These are phyloP conservation scores for Maccullochella peelii DNA, from an alignment of 2,113 vertebrate genomes.

Conservation along the genomic window DNA sequence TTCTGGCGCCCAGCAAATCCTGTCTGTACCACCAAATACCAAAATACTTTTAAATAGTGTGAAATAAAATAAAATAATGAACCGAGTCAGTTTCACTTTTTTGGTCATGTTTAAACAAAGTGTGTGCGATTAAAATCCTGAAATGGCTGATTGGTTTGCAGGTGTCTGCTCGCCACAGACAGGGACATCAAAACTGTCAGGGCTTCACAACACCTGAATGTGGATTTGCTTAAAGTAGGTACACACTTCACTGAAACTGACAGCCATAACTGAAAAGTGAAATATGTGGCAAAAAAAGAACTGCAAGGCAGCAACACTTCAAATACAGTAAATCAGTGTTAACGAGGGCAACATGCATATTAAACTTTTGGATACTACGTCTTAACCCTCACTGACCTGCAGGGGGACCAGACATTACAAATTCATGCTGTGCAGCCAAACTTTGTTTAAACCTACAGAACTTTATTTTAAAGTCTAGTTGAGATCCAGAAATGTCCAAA, in stretches of 20 bases:
- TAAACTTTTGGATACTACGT: not conserved
- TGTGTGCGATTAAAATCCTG: not conserved
- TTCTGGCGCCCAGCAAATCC: conserved; percentile 19
- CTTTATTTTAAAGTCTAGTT: not conserved
- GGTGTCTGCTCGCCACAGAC: not conserved
- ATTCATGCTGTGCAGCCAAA: not conserved
- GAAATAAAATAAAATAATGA: too few species aligned
- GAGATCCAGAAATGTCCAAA: not conserved
- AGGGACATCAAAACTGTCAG: not conserved
- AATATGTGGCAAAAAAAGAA: not conserved
- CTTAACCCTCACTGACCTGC: not conserved
- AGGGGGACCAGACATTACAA: not conserved
- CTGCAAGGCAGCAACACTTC: not conserved
- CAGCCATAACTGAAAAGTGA: conserved; percentile 8
- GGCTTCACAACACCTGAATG: conserved; percentile 23
- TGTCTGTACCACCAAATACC: not conserved
- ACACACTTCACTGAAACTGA: conserved; percentile 14
- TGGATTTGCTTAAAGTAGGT: not conserved
- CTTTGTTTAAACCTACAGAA: too few species aligned
- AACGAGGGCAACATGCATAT: not conserved
- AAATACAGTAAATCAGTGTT: not conserved
- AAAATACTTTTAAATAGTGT: conserved; percentile 26
- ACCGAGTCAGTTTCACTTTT: not conserved
- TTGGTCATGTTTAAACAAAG: not conserved
- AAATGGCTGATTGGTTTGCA: not conserved